Percentiles rank a stretch among this genome's conserved stretches.
Evolutionary conservation across 1,140 invertebrate species (phyloP).

Genomic region (Drusus annulatus): DNA sequence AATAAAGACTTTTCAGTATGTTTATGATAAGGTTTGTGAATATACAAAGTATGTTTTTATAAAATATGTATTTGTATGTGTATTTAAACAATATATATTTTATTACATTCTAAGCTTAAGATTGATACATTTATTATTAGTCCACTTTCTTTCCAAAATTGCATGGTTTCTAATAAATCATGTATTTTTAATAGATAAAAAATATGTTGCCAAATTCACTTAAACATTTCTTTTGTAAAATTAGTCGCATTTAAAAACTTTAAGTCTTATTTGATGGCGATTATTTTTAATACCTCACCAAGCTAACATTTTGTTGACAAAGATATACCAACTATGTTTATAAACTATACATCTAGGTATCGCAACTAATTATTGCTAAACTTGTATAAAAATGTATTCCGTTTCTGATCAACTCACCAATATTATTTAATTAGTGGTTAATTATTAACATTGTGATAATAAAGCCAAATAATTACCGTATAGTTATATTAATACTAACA

Average conservation of each 20-base stretch:
- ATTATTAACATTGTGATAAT: constrained; percentile 55
- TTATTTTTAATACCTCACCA: too few relatives aligned
- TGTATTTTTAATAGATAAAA: too few relatives aligned
- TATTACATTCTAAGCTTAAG: constrained; percentile 38
- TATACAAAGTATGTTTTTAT: constrained; percentile 12
- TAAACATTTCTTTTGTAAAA: neutral
- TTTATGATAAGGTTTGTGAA: constrained; percentile 37
- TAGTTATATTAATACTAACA: constrained; percentile 47
- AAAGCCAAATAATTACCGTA: constrained; percentile 56
- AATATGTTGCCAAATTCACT: constrained; percentile 13
- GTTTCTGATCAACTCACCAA: neutral
- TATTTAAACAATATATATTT: constrained; percentile 29
- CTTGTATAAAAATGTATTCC: neutral
- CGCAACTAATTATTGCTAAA: too few relatives aligned
- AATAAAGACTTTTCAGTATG: constrained; percentile 37
- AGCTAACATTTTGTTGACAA: too few relatives aligned
- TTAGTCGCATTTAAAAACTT: too few relatives aligned
- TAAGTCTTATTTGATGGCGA: too few relatives aligned
- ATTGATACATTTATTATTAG: constrained; percentile 1
- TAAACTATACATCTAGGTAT: too few relatives aligned
- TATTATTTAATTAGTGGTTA: constrained; percentile 30
- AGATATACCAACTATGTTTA: too few relatives aligned
- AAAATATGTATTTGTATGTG: constrained; percentile 23
- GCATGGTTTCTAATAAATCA: too few relatives aligned
- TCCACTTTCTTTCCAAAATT: too few relatives aligned